Evolutionary conservation across 2,888 invertebrate genomes (phyloP), one percentile per base, ranked within the genome.

Genomic region (Callyntrura sp.): DNA sequence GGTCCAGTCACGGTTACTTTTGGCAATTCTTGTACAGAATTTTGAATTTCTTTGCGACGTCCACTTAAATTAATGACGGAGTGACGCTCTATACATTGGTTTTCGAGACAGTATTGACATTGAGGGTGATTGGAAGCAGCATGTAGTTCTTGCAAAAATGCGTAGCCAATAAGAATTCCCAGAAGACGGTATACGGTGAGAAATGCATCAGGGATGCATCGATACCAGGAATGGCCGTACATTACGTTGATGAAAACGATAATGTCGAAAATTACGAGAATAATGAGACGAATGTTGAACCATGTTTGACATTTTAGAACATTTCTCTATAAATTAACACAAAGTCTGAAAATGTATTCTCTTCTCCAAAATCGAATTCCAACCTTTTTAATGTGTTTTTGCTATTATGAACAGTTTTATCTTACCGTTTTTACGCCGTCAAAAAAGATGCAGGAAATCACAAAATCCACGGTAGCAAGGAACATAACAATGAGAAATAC

Each of bases 401-500:
- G n/a, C n/a, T n/a, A n/a, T n/a, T n/a, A n/a, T n/a, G n/a, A n/a
- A n/a, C 23, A 45, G 1, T 65, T 17, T 12, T 20, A 12, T 0
- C 11, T 78, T 76, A 92, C 92, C 68, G 85, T 62, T 79, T 87
- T 88, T 0, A 92, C 91, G 14, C 92, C 92, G 57, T 92, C 92
- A 0, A 92, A 28, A 45, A 92, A 92, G n/a, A 91, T 90, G 20
- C 89, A 91, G 0, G 92, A 90, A 45, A 92, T 91, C 12, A 91
- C 79, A 62, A 92, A 92, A 45, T 92, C 92, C 2, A 91, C 88
- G 14, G 88, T 65, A 17, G 90, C 70, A 9, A 92, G 90, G 57
- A 88, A 92, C 90, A 90, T 91, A 17, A 92, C 60, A 35, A 92
- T 92, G 0, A 92, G 82, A 70, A 81, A 92, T 3, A 92, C 91